These are phyloP conservation scores for Neopelma chrysocephalum DNA, from an alignment of 2,797 vertebrate species.

Conservation along the genomic window DNA sequence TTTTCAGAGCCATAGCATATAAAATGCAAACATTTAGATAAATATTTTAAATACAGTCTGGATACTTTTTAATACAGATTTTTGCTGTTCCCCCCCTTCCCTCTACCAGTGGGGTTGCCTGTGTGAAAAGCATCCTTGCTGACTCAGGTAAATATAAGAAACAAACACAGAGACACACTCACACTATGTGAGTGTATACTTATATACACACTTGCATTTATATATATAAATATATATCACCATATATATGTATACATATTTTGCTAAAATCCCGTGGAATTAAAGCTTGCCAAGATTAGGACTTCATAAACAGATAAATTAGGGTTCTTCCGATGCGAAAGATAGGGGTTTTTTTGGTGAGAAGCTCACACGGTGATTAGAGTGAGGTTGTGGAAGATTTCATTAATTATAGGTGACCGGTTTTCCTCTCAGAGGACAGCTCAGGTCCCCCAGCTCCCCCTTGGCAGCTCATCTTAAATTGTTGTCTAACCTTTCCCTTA, in stretches of 20 bases:
- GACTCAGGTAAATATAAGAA: neutral
- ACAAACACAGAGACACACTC: neutral
- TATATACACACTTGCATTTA: neutral
- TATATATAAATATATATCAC: neutral
- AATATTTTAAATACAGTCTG: neutral
- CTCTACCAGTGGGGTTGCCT: neutral
- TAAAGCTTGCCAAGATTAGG: neutral
- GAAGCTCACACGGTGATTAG: conserved; percentile 79
- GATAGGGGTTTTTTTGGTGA: conserved; percentile 24
- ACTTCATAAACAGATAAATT: conserved; percentile 53
- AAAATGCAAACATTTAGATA: neutral
- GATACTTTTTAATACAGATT: neutral
- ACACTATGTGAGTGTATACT: neutral
- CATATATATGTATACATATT: no score
- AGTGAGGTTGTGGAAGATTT: conserved; percentile 80
- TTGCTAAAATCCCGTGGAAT: neutral
- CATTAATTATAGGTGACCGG: conserved; percentile 86
- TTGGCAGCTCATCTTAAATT: conserved; percentile 77
- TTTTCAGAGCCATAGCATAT: neutral
- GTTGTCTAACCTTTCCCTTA: conserved; percentile 84
- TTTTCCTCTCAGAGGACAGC: conserved; percentile 77
- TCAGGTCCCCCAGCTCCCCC: conserved; percentile 70
- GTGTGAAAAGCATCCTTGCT: neutral
- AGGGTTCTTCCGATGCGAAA: conserved; percentile 33
- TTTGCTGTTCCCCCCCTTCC: neutral